Conservation (phyloP, 2,797 vertebrate species). For the Monodelphis domestica region DNA sequence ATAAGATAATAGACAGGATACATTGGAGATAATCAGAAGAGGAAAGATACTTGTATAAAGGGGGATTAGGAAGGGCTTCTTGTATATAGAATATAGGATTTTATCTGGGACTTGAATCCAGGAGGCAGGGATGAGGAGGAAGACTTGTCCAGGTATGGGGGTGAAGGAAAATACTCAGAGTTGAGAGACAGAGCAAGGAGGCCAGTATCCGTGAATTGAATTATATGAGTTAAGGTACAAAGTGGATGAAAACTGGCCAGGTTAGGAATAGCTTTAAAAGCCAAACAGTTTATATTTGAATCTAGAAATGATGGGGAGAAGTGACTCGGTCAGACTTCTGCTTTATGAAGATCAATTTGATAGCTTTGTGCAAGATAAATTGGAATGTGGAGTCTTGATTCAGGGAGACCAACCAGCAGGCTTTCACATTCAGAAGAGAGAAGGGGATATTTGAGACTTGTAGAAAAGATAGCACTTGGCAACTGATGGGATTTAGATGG, state of each 20-base stretch:
- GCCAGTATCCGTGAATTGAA: neutral
- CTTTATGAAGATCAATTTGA: neutral
- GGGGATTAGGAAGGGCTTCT: neutral
- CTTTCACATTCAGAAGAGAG: neutral
- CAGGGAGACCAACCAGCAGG: neutral
- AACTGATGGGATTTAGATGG: neutral
- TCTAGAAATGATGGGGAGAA: neutral
- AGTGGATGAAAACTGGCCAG: neutral
- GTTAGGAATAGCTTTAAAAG: neutral
- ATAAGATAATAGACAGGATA: neutral
- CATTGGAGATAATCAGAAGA: neutral
- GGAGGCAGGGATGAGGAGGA: neutral
- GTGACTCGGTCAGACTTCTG: neutral
- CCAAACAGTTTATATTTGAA: neutral
- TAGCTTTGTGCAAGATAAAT: neutral
- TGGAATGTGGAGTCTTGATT: neutral
- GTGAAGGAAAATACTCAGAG: neutral
- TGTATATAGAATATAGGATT: neutral
- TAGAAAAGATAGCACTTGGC: neutral
- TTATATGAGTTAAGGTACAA: neutral
- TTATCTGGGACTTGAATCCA: neutral
- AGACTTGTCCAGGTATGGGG: neutral
- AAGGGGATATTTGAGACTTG: neutral
- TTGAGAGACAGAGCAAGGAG: neutral
- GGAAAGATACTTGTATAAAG: neutral